These are phyloP conservation scores for Phthorimaea operculella DNA, from an alignment of 1,140 invertebrate species.

Conservation along the genomic window DNA sequence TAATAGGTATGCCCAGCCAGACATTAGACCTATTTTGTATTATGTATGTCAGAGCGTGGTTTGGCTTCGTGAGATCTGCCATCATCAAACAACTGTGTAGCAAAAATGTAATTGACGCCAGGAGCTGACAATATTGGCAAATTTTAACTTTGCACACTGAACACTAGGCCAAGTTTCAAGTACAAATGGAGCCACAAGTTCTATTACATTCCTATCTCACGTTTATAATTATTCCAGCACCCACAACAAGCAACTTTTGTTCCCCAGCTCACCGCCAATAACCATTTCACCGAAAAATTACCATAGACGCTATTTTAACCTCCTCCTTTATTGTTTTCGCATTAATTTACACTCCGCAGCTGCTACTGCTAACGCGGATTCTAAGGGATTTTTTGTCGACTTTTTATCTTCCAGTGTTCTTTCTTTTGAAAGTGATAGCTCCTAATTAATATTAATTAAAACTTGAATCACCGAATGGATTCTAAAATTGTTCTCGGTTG, in stretches of 20 bases:
- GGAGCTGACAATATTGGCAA: no score
- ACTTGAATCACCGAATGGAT: conserved; percentile 66
- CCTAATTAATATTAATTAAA: conserved; percentile 68
- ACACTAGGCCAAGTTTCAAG: no score
- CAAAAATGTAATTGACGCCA: no score
- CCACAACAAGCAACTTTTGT: conserved; percentile 47
- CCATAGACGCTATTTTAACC: conserved; percentile 45
- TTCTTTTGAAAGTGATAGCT: conserved; percentile 62
- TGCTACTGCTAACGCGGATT: conserved; percentile 58
- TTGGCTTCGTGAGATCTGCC: no score
- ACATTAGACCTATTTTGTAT: no score
- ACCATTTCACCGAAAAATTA: conserved; percentile 55
- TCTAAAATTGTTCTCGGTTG: conserved; percentile 57
- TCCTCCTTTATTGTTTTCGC: conserved; percentile 60
- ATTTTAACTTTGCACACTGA: no score
- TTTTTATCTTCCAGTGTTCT: conserved; percentile 49
- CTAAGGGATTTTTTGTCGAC: conserved; percentile 61
- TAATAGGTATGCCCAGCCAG: no score
- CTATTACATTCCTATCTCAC: no score
- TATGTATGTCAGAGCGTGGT: no score
- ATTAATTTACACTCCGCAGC: conserved; percentile 62
- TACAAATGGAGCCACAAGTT: no score
- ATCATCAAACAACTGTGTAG: no score
- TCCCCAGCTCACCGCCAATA: conserved; percentile 41
- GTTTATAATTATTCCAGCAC: conserved; percentile 5